Evolutionary conservation across 2,113 vertebrate species (phyloP).

Genomic region (Epinephelus fuscoguttatus): DNA sequence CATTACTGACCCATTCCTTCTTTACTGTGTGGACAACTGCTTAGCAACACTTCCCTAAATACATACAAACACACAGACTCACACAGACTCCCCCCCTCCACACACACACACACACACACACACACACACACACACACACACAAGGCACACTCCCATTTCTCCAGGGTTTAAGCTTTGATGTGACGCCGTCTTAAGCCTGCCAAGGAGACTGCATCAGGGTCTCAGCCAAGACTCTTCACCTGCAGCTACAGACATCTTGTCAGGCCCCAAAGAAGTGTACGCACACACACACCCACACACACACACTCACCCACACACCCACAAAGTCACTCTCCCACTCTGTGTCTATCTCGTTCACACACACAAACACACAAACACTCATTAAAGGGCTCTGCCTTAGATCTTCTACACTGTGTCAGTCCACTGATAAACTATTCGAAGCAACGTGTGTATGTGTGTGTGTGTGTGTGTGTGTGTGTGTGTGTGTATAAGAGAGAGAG

Average conservation of each 20-base stretch:
- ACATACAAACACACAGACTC: constrained; percentile 17
- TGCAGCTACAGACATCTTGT: constrained; percentile 81
- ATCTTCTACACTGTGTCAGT: constrained; percentile 78
- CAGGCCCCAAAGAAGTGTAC: constrained; percentile 40
- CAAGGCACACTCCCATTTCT: constrained; percentile 46
- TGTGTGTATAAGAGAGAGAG: neutral
- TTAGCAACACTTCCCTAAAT: constrained; percentile 44
- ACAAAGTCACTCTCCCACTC: constrained; percentile 17
- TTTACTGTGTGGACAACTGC: constrained; percentile 26
- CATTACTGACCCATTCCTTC: neutral
- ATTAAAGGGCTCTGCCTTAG: constrained; percentile 66
- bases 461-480: neutral
- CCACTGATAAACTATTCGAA: constrained; percentile 77
- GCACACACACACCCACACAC: constrained; percentile 18
- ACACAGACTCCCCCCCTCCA: no score
- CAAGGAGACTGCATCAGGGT: constrained; percentile 76
- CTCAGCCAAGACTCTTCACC: constrained; percentile 82
- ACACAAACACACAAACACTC: constrained; percentile 21
- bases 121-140: constrained; percentile 25
- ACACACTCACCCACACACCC: neutral
- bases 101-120: constrained; percentile 11
- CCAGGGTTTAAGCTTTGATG: constrained; percentile 76
- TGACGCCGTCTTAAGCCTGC: constrained; percentile 67
- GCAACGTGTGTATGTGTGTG: neutral
- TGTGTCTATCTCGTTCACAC: constrained; percentile 23